Conservation (phyloP, 2,888 invertebrate species). For the Dione juno region DNA sequence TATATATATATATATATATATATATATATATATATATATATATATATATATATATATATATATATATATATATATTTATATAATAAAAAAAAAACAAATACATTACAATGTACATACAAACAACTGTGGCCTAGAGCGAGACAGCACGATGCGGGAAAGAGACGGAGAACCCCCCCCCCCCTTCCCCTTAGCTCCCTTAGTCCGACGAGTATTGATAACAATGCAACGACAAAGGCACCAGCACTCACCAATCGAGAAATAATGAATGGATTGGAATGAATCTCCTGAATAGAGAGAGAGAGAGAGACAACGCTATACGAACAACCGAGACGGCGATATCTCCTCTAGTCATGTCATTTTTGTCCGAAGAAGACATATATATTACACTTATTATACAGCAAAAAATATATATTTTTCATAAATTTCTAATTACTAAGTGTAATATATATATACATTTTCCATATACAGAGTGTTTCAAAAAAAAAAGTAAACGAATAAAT, state of each 20-base stretch:
- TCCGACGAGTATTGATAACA: conserved; percentile 8
- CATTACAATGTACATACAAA: conserved; percentile 35
- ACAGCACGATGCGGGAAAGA: background rate
- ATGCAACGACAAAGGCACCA: conserved; percentile 36
- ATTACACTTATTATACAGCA: background rate
- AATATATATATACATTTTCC: background rate
- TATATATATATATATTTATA: background rate
- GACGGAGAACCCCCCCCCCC: background rate
- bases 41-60: background rate
- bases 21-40: background rate
- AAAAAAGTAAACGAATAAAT: background rate
- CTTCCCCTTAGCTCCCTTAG: background rate
- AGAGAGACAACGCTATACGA: conserved; percentile 16
- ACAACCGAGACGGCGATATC: background rate
- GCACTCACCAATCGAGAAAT: conserved; percentile 14
- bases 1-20: background rate
- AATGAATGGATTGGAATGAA: conserved; percentile 12
- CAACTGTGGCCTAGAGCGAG: conserved; percentile 8
- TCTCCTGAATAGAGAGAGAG: background rate
- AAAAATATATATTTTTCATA: background rate
- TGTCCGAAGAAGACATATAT: background rate
- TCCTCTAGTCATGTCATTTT: background rate
- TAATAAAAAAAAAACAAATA: conserved; percentile 32
- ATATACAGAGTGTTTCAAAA: background rate
- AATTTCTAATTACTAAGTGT: background rate